Conservation (phyloP, 2,888 invertebrate species). For the Imbricaverruca yamaguchii region DNA sequence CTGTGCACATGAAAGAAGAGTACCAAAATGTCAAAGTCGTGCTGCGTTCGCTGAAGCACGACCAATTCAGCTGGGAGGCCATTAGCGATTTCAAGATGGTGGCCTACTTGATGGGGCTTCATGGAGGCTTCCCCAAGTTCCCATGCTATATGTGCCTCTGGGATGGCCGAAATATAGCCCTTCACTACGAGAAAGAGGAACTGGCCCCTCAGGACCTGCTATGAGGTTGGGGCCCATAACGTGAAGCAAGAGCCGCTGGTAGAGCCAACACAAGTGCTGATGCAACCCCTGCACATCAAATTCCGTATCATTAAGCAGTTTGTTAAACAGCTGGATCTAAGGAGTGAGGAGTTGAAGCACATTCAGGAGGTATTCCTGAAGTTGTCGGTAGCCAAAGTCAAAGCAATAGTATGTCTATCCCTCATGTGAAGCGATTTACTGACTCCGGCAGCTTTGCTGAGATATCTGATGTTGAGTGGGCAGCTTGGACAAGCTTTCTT, state of each 20-base stretch:
- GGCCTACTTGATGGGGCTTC: slow-evolving; percentile 32
- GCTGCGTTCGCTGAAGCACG: slow-evolving; percentile 35
- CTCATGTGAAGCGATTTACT: slow-evolving; percentile 25
- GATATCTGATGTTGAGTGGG: too few species aligned
- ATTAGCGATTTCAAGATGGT: slow-evolving; percentile 38
- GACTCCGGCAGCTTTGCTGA: too few species aligned
- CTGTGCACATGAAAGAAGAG: slow-evolving; percentile 36
- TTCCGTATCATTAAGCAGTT: slow-evolving; percentile 33
- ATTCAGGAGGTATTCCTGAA: slow-evolving; percentile 29
- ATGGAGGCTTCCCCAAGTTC: slow-evolving; percentile 33
- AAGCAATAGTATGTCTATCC: slow-evolving; percentile 30
- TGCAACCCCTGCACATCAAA: slow-evolving; percentile 32
- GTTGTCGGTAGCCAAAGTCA: slow-evolving; percentile 31
- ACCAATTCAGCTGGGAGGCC: slow-evolving; percentile 34
- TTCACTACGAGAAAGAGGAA: slow-evolving; percentile 21
- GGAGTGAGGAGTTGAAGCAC: slow-evolving; percentile 26
- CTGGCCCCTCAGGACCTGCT: background rate
- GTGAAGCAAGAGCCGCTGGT: too few species aligned
- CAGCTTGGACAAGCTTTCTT: too few species aligned
- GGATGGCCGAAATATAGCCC: too few species aligned
- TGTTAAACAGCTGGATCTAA: slow-evolving; percentile 26
- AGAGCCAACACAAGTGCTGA: slow-evolving; percentile 20
- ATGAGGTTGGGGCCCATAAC: slow-evolving; percentile 17
- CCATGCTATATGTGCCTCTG: slow-evolving; percentile 23
- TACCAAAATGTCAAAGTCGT: slow-evolving; percentile 37